Evolutionary conservation across 1,140 invertebrate genomes (phyloP).

Genomic region (Listronotus bonariensis): DNA sequence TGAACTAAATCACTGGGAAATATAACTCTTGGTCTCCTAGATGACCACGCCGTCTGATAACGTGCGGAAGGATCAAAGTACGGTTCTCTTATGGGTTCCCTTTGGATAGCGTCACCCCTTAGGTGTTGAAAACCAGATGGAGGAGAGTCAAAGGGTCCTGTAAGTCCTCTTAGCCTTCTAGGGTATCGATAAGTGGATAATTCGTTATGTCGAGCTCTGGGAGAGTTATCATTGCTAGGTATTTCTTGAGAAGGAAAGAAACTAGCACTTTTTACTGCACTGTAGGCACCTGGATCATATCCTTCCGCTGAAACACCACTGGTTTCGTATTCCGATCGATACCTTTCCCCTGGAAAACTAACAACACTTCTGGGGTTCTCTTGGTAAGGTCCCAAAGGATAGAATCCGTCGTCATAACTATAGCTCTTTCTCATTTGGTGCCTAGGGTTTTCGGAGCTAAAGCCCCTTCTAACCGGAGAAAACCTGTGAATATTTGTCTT

Average conservation of each 20-base stretch:
- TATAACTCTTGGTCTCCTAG: constrained; percentile 52
- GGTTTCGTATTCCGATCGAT: constrained; percentile 41
- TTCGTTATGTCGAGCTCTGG: constrained; percentile 34
- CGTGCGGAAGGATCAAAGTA: constrained; percentile 44
- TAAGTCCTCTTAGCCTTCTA: constrained; percentile 44
- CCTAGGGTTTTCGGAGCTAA: constrained; percentile 2
- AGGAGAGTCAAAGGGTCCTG: constrained; percentile 24
- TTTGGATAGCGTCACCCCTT: constrained; percentile 1
- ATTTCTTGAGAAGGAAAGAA: constrained; percentile 7
- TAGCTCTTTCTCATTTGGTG: constrained; percentile 38
- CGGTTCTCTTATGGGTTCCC: constrained; percentile 22
- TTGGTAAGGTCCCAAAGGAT: constrained; percentile 12
- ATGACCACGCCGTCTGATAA: constrained; percentile 43
- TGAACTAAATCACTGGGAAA: constrained; percentile 54
- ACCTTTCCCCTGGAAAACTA: constrained; percentile 41
- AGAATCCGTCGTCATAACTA: constrained; percentile 37
- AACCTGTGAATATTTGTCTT: constrained; percentile 6
- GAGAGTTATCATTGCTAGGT: constrained; percentile 14
- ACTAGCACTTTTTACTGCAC: background rate
- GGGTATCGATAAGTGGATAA: constrained; percentile 44
- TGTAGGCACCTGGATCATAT: constrained; percentile 24
- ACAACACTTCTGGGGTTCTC: constrained; percentile 35
- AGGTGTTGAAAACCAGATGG: constrained; percentile 33
- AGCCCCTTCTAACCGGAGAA: constrained; percentile 2
- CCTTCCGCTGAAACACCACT: constrained; percentile 36